Conservation (phyloP, 2,888 invertebrate genomes). For the Aspidapion aeneum region DNA sequence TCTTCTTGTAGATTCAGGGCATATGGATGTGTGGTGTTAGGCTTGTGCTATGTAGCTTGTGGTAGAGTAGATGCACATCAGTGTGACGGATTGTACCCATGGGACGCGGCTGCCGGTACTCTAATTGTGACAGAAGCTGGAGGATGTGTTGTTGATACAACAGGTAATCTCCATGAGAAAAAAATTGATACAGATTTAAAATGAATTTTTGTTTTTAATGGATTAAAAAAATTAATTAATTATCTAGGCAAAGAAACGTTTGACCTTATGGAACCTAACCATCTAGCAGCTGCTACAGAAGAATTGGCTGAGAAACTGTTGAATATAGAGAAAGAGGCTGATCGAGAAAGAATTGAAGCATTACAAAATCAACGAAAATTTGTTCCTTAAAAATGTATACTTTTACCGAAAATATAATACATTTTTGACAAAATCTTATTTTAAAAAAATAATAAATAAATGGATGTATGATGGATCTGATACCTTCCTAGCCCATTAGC, state of each 20-base stretch:
- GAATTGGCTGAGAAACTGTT: conserved; percentile 49
- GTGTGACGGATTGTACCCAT: conserved; percentile 67
- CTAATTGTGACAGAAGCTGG: conserved; percentile 75
- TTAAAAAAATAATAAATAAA: too few species aligned
- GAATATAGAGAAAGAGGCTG: conserved; percentile 50
- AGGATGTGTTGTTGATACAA: conserved; percentile 62
- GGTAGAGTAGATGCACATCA: conserved; percentile 66
- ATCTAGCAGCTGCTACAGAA: conserved; percentile 50
- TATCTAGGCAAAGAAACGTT: conserved; percentile 33
- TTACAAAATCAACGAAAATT: neutral
- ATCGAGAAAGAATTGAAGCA: conserved; percentile 38
- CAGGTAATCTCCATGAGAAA: too few species aligned
- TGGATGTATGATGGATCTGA: too few species aligned
- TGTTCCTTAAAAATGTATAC: neutral
- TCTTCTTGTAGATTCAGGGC: conserved; percentile 54
- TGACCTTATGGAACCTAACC: conserved; percentile 54
- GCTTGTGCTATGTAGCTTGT: conserved; percentile 67
- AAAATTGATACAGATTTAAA: too few species aligned
- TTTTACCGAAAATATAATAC: too few species aligned
- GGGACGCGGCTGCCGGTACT: conserved; percentile 76
- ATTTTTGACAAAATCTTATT: too few species aligned
- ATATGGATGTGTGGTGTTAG: conserved; percentile 69
- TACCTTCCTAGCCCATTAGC: too few species aligned
- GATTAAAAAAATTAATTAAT: neutral
- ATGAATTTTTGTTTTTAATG: neutral